Evolutionary conservation across 2,888 invertebrate genomes (phyloP).

Genomic region (Volucella bombylans): DNA sequence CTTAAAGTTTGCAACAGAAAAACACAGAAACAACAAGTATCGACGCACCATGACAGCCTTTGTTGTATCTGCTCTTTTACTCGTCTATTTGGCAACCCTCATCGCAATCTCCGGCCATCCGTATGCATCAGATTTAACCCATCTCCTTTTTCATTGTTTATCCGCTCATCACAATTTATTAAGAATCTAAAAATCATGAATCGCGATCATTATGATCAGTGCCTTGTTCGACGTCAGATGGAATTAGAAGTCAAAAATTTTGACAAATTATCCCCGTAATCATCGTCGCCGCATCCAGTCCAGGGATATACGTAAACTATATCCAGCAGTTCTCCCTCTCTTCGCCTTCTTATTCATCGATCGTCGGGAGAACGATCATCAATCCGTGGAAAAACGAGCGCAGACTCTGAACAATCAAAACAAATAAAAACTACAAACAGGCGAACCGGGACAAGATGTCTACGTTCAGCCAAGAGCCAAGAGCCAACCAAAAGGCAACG

Average conservation of each 20-base stretch:
- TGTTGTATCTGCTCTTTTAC: constrained; percentile 34
- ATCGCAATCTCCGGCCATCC: neutral
- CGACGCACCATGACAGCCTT: constrained; percentile 6
- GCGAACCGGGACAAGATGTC: constrained; percentile 39
- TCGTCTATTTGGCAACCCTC: neutral
- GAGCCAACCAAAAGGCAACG: too few species aligned
- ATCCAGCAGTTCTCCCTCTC: too few species aligned
- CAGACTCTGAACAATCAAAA: constrained; percentile 62
- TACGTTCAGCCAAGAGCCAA: constrained; percentile 42
- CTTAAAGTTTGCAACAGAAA: too few species aligned
- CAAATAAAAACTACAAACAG: constrained; percentile 60
- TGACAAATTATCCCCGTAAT: constrained; percentile 74
- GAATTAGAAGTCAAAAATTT: constrained; percentile 74
- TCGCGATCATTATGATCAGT: constrained; percentile 73
- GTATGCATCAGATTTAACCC: constrained; percentile 36
- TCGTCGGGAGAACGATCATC: constrained; percentile 48
- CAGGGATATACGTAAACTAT: constrained; percentile 52
- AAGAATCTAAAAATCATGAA: constrained; percentile 73
- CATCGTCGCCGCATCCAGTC: constrained; percentile 52
- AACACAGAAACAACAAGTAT: too few species aligned
- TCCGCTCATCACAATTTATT: constrained; percentile 74
- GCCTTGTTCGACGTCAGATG: constrained; percentile 74
- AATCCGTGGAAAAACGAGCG: constrained; percentile 65
- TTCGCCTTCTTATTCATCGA: too few species aligned
- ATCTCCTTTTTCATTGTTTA: constrained; percentile 71